Conservation (phyloP, 2,888 invertebrate genomes). For the Himalopsyche anomala region DNA sequence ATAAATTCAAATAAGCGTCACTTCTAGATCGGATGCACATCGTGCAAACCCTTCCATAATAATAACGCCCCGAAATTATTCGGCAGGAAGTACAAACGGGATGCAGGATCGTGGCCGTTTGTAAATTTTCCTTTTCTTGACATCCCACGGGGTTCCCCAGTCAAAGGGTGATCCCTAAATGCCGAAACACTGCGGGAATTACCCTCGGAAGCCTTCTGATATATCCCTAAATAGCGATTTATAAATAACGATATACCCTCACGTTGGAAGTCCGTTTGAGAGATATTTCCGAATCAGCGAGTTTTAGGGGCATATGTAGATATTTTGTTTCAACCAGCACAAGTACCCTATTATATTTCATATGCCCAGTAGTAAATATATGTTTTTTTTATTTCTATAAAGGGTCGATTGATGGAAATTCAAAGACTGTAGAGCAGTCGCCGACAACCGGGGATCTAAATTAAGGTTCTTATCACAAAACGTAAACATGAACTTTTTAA, state of each 20-base stretch:
- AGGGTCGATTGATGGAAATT: too few relatives aligned
- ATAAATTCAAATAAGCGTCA: too few relatives aligned
- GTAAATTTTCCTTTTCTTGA: slow-evolving; percentile 27
- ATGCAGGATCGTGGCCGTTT: slow-evolving; percentile 6
- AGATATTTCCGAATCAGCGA: slow-evolving; percentile 24
- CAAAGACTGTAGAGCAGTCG: too few relatives aligned
- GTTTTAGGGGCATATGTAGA: not conserved
- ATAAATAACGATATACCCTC: slow-evolving; percentile 30
- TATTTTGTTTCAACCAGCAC: not conserved
- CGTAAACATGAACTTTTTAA: too few relatives aligned
- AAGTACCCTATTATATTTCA: too few relatives aligned
- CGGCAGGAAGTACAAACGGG: slow-evolving; percentile 16
- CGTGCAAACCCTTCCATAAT: not conserved
- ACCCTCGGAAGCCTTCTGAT: slow-evolving; percentile 18
- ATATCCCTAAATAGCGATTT: slow-evolving; percentile 34
- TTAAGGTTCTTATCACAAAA: too few relatives aligned
- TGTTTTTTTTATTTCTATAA: too few relatives aligned
- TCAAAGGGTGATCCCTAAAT: slow-evolving; percentile 26
- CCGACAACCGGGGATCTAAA: too few relatives aligned
- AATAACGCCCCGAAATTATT: slow-evolving; percentile 8
- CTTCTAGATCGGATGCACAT: too few relatives aligned
- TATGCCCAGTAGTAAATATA: too few relatives aligned
- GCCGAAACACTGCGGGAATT: slow-evolving; percentile 30
- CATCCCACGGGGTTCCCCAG: not conserved
- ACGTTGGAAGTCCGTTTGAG: slow-evolving; percentile 3